Base-by-base conservation (phyloP, 2,888 invertebrate species). In the Horisme vitalbata region DNA sequence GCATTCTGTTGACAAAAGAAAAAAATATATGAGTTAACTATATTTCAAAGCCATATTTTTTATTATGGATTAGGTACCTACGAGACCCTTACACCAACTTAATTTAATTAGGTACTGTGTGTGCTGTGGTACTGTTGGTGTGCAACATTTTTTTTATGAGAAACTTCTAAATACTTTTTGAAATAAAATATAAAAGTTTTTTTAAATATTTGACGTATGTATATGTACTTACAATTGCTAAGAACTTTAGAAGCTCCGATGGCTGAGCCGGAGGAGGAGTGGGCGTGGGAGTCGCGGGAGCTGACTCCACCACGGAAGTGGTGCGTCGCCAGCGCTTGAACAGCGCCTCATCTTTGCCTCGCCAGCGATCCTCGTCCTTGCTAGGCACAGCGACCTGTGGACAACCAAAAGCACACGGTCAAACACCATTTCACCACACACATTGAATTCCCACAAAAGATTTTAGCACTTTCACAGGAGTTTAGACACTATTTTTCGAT, bases 201-300 rank as follows among this genome's bases (percentile, higher is more conserved):
- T n/a, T n/a, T n/a, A n/a, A n/a, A n/a, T n/a, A 31, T 3, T 9
- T 31, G 2, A 9, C 2, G 5, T 11, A 10, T 3, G 23, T 2
- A 6, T 5, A 26, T n/a, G 63, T 83, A 94, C 94, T 94, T 92
- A 95, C 95, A 91, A 95, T 93, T 68, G 95, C 95, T 79, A 95
- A 85, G 78, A 94, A 94, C 84, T 95, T 95, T 61, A 95, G 91
- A 60, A 90, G 68, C 28, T 90, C 90, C 34, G 90, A 90, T 43
- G 90, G 79, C 65, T 85, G 87, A 44, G 81, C 66, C 1, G 72
- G 63, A 11, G 76, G 63, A 11, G 76, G 63, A 5, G 83, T 63
- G 30, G 79, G 65, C 24, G 73, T 63, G 21, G 73, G 64, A 8
- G 73, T 57, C 24, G 75, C 59, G 33, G 75, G 59, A 26, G 75